A percentile compares a stretch with the other conserved stretches of the same genome.
Conservation (phyloP, 2,797 vertebrate species). For the Spheniscus humboldti region DNA sequence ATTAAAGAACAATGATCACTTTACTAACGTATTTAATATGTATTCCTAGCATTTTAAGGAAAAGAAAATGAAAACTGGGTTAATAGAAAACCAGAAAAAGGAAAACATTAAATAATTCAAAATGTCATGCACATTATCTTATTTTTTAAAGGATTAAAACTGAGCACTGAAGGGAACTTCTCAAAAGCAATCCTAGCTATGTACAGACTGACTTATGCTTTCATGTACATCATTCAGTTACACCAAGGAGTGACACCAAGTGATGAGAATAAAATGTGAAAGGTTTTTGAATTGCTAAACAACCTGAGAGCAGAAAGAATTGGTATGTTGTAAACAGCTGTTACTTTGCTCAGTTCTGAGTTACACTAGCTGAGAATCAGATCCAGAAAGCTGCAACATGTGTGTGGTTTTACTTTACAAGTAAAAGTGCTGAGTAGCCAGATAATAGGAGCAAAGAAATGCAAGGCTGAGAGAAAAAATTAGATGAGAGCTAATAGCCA, state of each 20-base stretch:
- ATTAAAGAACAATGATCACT: conserved; percentile 41
- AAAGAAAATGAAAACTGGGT: background rate
- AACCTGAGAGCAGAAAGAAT: background rate
- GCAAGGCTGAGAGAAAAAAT: background rate
- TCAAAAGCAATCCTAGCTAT: background rate
- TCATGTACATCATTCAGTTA: background rate
- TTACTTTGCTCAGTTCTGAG: background rate
- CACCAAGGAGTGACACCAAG: background rate
- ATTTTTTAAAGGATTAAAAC: background rate
- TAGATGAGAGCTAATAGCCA: background rate
- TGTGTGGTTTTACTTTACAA: background rate
- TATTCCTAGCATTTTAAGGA: conserved; percentile 18
- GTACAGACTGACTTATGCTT: background rate
- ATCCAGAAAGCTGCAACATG: background rate
- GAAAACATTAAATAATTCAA: conserved; percentile 7
- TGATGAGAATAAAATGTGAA: background rate
- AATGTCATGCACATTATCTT: background rate
- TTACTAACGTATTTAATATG: background rate
- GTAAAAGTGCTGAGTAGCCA: background rate
- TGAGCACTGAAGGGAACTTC: background rate
- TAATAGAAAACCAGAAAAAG: conserved; percentile 20
- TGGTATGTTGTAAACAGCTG: background rate
- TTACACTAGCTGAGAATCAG: background rate
- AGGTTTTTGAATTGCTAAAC: background rate
- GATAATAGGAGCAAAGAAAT: background rate